Evolutionary conservation across 92 coral and sea anemone species (phyloP).

Genomic region (Phenganax subtilis): DNA sequence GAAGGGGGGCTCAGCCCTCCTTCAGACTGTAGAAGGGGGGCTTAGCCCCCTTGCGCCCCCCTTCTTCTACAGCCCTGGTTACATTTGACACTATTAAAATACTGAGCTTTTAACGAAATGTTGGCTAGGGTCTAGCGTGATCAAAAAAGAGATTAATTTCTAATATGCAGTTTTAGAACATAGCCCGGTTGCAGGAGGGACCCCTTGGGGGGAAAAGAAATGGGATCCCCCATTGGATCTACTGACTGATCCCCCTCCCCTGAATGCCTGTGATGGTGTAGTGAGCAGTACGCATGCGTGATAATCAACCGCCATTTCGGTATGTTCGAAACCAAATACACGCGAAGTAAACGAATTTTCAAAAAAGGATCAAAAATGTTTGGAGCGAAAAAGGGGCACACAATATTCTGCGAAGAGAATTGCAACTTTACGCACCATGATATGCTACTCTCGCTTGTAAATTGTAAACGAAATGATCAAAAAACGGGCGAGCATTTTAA

Average conservation of each 20-base stretch:
- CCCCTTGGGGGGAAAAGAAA: too few species aligned
- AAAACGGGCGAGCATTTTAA: constrained; percentile 15
- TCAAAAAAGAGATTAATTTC: too few species aligned
- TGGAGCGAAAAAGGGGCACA: constrained; percentile 35
- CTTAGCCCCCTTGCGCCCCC: background rate
- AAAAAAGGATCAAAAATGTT: constrained; percentile 22
- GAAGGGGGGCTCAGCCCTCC: too few species aligned
- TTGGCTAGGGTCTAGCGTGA: too few species aligned
- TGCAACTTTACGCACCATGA: constrained; percentile 25
- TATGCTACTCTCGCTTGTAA: constrained; percentile 11
- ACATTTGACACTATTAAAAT: too few species aligned
- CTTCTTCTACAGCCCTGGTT: background rate
- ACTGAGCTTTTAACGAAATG: too few species aligned
- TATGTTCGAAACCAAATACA: constrained; percentile 11
- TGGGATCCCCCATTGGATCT: too few species aligned
- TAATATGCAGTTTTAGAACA: too few species aligned
- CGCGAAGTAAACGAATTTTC: constrained; percentile 1
- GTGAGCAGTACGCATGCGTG: constrained; percentile 5
- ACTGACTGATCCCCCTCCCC: background rate
- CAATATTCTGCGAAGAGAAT: constrained; percentile 36
- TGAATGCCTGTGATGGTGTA: background rate
- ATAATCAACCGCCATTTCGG: background rate
- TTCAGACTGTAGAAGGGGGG: background rate
- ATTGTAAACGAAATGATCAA: constrained; percentile 27
- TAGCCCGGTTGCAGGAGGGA: too few species aligned